These are phyloP conservation scores for Diadegma fenestrale DNA, from an alignment of 2,888 invertebrate species.

Conservation along the genomic window DNA sequence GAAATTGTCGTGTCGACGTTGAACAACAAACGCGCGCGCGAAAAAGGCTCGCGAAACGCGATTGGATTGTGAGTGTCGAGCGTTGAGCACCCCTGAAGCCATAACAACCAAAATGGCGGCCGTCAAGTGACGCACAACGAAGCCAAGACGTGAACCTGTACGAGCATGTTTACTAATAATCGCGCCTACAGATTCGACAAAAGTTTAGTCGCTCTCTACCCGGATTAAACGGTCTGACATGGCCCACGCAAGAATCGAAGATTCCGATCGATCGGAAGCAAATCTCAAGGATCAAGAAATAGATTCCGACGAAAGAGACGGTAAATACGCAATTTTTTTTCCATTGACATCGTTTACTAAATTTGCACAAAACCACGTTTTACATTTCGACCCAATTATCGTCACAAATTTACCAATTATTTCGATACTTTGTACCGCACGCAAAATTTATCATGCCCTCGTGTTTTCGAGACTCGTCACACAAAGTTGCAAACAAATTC, in stretches of 20 bases:
- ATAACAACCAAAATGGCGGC: constrained; percentile 70
- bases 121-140: constrained; percentile 18
- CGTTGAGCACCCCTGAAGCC: constrained; percentile 36
- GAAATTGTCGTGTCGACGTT: too few species aligned
- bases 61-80: not conserved
- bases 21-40: not conserved
- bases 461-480: not conserved
- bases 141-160: not conserved
- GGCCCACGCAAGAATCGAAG: constrained; percentile 76
- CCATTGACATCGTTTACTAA: not conserved
- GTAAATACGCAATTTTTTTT: constrained; percentile 68
- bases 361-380: not conserved
- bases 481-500: not conserved
- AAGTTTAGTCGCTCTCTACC: not conserved
- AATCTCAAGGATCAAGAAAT: constrained; percentile 74
- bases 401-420: not conserved
- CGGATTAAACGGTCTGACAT: constrained; percentile 61
- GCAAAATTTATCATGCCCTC: not conserved
- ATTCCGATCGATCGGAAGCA: constrained; percentile 69
- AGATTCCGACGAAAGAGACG: constrained; percentile 77
- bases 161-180: constrained; percentile 56
- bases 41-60: not conserved
- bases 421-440: not conserved
- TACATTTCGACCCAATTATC: not conserved
- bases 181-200: constrained; percentile 47